A percentile compares a stretch with the other conserved stretches of the same genome.
Evolutionary conservation across 2,113 vertebrate genomes (phyloP).

Genomic region (Formicarius rufipectus): DNA sequence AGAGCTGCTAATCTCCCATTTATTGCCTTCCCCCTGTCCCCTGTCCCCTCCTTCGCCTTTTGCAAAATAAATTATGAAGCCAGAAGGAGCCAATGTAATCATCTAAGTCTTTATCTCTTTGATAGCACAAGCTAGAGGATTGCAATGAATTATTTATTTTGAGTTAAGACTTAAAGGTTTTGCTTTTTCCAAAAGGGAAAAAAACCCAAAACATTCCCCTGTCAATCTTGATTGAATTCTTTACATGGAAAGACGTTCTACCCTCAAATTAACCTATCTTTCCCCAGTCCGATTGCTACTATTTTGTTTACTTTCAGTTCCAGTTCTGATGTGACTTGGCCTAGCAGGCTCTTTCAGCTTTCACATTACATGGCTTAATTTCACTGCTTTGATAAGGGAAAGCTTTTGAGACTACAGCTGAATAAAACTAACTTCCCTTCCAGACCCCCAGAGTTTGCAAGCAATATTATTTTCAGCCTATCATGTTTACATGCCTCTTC

Average conservation of each 20-base stretch:
- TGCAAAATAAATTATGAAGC: slow-evolving; percentile 42
- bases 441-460: neutral
- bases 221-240: neutral
- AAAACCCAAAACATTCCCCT: neutral
- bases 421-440: neutral
- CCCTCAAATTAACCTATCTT: neutral
- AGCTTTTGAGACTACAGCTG: neutral
- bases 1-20: slow-evolving; percentile 36
- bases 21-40: neutral
- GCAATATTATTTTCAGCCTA: neutral
- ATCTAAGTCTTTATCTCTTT: slow-evolving; percentile 15
- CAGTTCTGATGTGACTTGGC: neutral
- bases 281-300: neutral
- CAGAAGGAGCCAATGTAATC: slow-evolving; percentile 45
- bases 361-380: neutral
- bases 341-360: neutral
- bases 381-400: neutral
- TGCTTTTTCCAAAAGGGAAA: neutral
- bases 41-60: neutral
- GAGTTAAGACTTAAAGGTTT: neutral
- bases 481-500: neutral
- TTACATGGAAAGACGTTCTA: neutral
- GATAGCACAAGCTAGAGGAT: neutral
- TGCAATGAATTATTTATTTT: slow-evolving; percentile 21
- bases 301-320: neutral